phyloP scores from a whole-genome alignment of 2,113 vertebrate species.

The Petaurus breviceps region DNA sequence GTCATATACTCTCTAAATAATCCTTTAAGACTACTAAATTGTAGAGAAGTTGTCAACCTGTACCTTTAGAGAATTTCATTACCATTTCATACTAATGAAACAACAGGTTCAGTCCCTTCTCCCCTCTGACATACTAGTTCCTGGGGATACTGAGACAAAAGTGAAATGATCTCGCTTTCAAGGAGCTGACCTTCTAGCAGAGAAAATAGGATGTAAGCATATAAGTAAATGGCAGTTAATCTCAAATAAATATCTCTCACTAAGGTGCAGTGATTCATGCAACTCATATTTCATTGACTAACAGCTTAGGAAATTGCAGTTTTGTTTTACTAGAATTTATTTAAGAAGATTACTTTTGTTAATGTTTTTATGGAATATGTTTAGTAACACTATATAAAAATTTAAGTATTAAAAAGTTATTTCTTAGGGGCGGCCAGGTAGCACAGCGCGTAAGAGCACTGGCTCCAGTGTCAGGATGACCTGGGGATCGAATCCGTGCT shows the following conservation, averaged over 20 bases:
- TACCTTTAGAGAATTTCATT: background rate
- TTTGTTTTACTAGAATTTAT: conserved; percentile 10
- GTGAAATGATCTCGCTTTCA: background rate
- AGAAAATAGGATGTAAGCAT: background rate
- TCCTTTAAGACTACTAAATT: background rate
- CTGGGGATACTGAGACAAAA: background rate
- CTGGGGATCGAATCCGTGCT: too few species aligned
- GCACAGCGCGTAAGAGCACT: too few species aligned
- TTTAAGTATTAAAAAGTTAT: background rate
- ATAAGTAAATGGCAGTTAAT: background rate
- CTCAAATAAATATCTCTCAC: background rate
- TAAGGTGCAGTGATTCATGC: background rate
- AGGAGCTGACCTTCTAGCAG: background rate
- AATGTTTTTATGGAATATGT: background rate
- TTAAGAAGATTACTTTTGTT: conserved; percentile 23
- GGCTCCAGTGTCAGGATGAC: too few species aligned
- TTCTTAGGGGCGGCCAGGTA: too few species aligned
- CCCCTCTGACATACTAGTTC: too few species aligned
- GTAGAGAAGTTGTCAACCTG: background rate
- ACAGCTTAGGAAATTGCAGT: conserved; percentile 38
- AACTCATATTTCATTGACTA: background rate
- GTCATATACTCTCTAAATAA: background rate
- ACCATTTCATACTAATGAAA: background rate
- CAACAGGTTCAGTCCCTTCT: too few species aligned
- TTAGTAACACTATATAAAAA: background rate